phyloP scores from a whole-genome alignment of 2,888 invertebrate genomes.

The Cyrtodaria siliqua region DNA sequence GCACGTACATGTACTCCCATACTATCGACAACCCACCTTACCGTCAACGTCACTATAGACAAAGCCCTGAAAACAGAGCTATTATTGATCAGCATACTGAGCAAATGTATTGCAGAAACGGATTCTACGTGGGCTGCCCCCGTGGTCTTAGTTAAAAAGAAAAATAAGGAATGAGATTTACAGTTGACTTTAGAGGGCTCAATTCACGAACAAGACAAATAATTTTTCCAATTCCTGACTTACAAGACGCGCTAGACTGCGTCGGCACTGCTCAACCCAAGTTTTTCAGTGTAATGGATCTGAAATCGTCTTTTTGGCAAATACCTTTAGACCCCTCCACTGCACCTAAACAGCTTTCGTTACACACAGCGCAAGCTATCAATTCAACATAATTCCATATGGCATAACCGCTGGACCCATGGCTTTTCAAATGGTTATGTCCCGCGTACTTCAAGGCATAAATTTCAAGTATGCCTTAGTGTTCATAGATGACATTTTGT shows the following conservation, averaged over 20 bases:
- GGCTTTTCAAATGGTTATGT: slow-evolving; percentile 19
- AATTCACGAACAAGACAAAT: not conserved
- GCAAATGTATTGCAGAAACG: too few relatives aligned
- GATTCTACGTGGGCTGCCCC: not conserved
- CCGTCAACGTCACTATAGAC: too few relatives aligned
- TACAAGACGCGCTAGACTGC: slow-evolving; percentile 20
- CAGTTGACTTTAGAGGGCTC: not conserved
- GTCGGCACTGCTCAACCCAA: slow-evolving; percentile 18
- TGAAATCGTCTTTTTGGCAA: slow-evolving; percentile 13
- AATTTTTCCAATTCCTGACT: slow-evolving; percentile 1
- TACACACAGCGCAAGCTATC: not conserved
- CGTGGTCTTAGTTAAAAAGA: not conserved
- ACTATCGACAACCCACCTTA: too few relatives aligned
- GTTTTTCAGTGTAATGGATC: slow-evolving; percentile 18
- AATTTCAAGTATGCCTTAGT: not conserved
- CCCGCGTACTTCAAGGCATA: not conserved
- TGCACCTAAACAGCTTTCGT: too few relatives aligned
- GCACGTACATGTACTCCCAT: too few relatives aligned
- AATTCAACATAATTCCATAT: slow-evolving; percentile 9
- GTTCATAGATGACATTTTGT: not conserved
- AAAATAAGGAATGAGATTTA: not conserved
- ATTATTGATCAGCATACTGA: too few relatives aligned
- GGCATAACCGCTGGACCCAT: slow-evolving; percentile 10
- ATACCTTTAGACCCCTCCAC: not conserved
- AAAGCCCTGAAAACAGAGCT: too few relatives aligned